Conservation (phyloP, 2,113 vertebrate species). For the Promerops cafer region DNA sequence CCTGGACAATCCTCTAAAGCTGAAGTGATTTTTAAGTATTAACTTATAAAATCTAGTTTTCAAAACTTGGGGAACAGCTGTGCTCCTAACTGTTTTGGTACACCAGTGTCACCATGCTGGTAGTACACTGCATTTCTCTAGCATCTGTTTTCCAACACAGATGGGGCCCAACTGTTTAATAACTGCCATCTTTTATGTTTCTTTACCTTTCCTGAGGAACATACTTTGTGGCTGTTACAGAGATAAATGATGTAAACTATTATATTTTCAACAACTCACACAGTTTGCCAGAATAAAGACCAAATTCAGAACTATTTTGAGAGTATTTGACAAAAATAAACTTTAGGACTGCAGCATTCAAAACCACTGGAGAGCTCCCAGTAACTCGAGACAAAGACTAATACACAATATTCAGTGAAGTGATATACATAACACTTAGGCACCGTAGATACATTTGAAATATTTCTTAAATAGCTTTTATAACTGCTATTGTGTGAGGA, state of each 20-base stretch:
- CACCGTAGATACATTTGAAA: neutral
- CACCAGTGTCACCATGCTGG: neutral
- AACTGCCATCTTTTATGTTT: neutral
- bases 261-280: neutral
- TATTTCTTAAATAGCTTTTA: neutral
- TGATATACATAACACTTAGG: neutral
- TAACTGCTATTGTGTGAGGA: neutral
- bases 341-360: neutral
- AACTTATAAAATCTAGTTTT: neutral
- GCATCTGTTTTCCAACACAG: neutral
- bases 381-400: fast-evolving
- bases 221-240: neutral
- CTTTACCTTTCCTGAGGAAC: neutral
- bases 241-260: neutral
- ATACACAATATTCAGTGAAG: neutral
- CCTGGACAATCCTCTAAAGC: neutral
- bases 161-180: neutral
- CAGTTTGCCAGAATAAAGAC: neutral
- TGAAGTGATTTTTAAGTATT: neutral
- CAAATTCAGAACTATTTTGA: neutral
- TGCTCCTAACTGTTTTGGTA: neutral
- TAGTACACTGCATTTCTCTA: neutral
- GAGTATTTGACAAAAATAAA: neutral
- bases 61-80: neutral
- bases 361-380: neutral